phyloP scores from a whole-genome alignment of 2,113 vertebrate species.

The Pituophis catenifer region DNA sequence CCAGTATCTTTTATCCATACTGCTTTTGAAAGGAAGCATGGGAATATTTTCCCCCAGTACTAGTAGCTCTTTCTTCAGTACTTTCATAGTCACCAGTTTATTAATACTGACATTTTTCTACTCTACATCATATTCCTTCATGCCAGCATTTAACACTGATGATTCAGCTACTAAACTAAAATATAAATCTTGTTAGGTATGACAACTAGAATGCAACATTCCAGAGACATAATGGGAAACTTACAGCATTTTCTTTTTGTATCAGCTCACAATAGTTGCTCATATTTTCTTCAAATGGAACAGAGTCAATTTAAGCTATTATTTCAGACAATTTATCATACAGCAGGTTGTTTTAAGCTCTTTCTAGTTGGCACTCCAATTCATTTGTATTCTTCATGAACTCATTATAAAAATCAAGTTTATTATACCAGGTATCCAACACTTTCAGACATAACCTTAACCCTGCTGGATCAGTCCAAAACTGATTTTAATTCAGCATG shows the following conservation, averaged over 20 bases:
- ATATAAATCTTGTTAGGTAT: accelerated
- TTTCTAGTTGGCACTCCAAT: conserved; percentile 26
- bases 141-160: neutral
- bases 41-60: neutral
- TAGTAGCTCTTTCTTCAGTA: neutral
- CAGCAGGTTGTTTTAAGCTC: neutral
- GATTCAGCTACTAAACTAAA: neutral
- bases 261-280: neutral
- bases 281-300: conserved; percentile 10
- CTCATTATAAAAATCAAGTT: neutral
- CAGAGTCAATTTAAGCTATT: neutral
- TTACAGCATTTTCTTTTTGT: neutral
- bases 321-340: conserved; percentile 19
- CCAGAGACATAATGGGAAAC: neutral
- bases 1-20: neutral
- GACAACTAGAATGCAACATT: neutral
- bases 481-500: neutral
- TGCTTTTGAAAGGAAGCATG: neutral
- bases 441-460: neutral
- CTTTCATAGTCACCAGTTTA: neutral
- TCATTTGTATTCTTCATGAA: conserved; percentile 20
- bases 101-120: neutral
- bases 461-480: neutral
- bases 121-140: neutral
- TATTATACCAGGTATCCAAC: neutral